phyloP scores from a whole-genome alignment of 2,888 invertebrate genomes.

The Chymomyza amoena region DNA sequence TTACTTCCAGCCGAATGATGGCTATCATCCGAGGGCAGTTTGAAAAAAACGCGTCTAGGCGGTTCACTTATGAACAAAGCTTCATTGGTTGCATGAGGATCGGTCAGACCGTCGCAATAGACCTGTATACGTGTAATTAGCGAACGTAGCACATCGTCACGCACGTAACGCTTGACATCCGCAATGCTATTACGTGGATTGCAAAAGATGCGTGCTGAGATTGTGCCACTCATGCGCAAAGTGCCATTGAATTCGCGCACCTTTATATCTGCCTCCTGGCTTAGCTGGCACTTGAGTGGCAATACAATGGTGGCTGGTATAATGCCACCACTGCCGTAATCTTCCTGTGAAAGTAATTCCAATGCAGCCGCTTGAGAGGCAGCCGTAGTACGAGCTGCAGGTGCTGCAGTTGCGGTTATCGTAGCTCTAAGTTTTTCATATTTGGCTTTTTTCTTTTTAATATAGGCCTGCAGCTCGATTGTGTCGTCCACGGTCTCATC shows the following conservation, averaged over 20 bases:
- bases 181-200: slow-evolving; percentile 86
- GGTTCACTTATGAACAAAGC: slow-evolving; percentile 89
- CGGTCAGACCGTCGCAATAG: slow-evolving; percentile 93
- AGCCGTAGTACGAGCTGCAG: slow-evolving; percentile 10
- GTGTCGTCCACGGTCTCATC: slow-evolving; percentile 84
- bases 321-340: slow-evolving; percentile 22
- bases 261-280: slow-evolving; percentile 50
- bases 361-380: slow-evolving; percentile 26
- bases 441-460: slow-evolving; percentile 80
- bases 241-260: slow-evolving; percentile 73
- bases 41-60: slow-evolving; percentile 90
- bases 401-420: slow-evolving; percentile 3
- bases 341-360: slow-evolving; percentile 14
- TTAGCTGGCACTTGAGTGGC: slow-evolving; percentile 82
- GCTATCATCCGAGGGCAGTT: slow-evolving; percentile 81
- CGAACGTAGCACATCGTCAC: slow-evolving; percentile 91
- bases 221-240: slow-evolving; percentile 74
- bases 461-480: slow-evolving; percentile 83
- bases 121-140: slow-evolving; percentile 91
- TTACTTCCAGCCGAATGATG: slow-evolving; percentile 2
- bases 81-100: slow-evolving; percentile 68
- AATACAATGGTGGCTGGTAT: slow-evolving; percentile 84
- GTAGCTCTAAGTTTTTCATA: slow-evolving; percentile 39
- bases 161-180: slow-evolving; percentile 86
- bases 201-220: slow-evolving; percentile 84